Evolutionary conservation across 2,113 vertebrate genomes (phyloP).

Genomic region (Pelecanoides urinatrix): DNA sequence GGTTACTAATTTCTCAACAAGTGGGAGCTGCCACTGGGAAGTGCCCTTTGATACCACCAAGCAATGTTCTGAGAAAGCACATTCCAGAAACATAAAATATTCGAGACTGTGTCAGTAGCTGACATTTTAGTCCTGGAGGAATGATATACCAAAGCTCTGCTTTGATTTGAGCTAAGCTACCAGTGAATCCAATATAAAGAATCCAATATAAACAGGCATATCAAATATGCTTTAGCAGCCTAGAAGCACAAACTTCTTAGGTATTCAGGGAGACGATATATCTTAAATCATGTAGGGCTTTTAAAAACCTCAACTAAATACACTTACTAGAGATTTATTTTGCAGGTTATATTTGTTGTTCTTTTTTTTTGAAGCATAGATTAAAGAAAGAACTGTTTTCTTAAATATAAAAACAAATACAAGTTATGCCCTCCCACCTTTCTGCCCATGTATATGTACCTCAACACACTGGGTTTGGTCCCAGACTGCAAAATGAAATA

Average conservation of each 20-base stretch:
- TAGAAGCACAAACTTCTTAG: background rate
- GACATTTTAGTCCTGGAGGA: conserved; percentile 45
- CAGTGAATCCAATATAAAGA: conserved; percentile 29
- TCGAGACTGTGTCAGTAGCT: background rate
- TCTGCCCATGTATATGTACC: background rate
- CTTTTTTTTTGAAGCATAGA: background rate
- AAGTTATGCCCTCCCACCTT: background rate
- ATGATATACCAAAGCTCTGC: conserved; percentile 14
- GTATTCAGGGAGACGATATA: background rate
- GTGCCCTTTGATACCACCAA: conserved; percentile 16
- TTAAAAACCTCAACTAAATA: background rate
- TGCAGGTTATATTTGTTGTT: background rate
- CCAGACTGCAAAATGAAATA: background rate
- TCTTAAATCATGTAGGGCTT: background rate
- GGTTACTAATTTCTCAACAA: conserved; percentile 38
- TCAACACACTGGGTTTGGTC: background rate
- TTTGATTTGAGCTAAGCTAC: conserved; percentile 19
- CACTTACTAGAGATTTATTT: background rate
- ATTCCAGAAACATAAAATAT: conserved; percentile 23
- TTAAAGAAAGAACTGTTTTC: background rate
- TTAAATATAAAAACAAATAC: background rate
- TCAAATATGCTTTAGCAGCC: conserved; percentile 3
- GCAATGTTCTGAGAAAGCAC: background rate
- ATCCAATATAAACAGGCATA: conserved; percentile 26
- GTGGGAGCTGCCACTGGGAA: conserved; percentile 28